phyloP scores from a whole-genome alignment of 2,113 vertebrate species.

The Prochilodus magdalenae region DNA sequence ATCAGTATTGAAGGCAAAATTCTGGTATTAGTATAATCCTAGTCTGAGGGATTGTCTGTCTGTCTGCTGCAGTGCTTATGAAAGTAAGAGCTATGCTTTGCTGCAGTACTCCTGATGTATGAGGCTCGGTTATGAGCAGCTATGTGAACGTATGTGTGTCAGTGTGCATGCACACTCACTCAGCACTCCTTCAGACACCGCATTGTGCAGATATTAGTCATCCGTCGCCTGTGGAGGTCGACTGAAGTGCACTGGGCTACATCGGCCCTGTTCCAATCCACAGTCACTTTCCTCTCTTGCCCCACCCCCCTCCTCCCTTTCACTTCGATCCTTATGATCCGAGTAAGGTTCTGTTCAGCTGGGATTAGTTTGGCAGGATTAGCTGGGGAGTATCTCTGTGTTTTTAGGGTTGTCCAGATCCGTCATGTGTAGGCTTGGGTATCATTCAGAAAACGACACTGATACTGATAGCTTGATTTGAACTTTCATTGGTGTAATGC shows the following conservation, averaged over 20 bases:
- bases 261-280: constrained; percentile 8
- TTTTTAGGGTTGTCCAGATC: no score
- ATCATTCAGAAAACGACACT: no score
- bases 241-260: constrained; percentile 38
- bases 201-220: constrained; percentile 49
- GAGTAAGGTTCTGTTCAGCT: not conserved
- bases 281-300: constrained; percentile 18
- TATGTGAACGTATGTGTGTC: not conserved
- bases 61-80: not conserved
- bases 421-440: no score
- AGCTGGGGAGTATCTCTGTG: not conserved
- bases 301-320: no score
- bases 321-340: not conserved
- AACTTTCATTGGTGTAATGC: no score
- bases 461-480: no score
- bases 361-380: not conserved
- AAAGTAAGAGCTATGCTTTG: constrained; percentile 18
- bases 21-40: not conserved
- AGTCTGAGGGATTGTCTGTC: not conserved
- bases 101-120: constrained; percentile 18
- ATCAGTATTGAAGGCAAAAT: not conserved
- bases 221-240: constrained; percentile 16
- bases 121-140: constrained; percentile 13
- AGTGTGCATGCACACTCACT: not conserved
- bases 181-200: constrained; percentile 1